Conservation (phyloP, 2,888 invertebrate species). For the Perizoma flavofasciatum region DNA sequence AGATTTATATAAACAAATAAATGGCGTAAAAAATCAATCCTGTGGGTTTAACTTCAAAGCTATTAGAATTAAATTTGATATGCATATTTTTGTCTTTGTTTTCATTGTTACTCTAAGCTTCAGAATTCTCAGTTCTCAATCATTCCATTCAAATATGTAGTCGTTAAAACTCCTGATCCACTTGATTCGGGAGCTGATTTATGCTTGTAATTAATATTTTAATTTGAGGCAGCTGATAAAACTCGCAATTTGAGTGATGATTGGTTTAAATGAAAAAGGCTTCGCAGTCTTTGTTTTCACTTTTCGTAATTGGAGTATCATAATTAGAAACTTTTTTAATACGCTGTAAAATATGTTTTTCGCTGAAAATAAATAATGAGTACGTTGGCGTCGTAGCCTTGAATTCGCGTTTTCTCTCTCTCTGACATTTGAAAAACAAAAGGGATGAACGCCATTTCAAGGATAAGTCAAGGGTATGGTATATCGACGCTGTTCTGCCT, state of each 20-base stretch:
- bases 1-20: conserved; percentile 4
- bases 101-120: neutral
- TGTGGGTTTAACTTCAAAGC: neutral
- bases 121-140: conserved; percentile 10
- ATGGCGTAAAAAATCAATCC: neutral
- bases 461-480: too few relatives aligned
- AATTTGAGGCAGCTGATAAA: conserved; percentile 20
- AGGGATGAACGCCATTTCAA: too few relatives aligned
- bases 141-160: conserved; percentile 30
- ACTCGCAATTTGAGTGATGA: conserved; percentile 15
- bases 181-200: conserved; percentile 37
- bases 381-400: too few relatives aligned
- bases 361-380: too few relatives aligned
- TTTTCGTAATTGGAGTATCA: conserved; percentile 19
- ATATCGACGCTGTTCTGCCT: too few relatives aligned
- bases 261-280: conserved; percentile 21
- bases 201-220: conserved; percentile 32
- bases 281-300: conserved; percentile 17
- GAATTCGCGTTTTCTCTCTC: too few relatives aligned
- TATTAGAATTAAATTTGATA: too few relatives aligned
- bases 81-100: too few relatives aligned
- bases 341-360: too few relatives aligned
- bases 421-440: too few relatives aligned
- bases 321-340: conserved; percentile 2
- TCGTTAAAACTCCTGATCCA: conserved; percentile 33